Conservation (phyloP, 2,797 vertebrate genomes). For the Lepilemur ruficaudatus region DNA sequence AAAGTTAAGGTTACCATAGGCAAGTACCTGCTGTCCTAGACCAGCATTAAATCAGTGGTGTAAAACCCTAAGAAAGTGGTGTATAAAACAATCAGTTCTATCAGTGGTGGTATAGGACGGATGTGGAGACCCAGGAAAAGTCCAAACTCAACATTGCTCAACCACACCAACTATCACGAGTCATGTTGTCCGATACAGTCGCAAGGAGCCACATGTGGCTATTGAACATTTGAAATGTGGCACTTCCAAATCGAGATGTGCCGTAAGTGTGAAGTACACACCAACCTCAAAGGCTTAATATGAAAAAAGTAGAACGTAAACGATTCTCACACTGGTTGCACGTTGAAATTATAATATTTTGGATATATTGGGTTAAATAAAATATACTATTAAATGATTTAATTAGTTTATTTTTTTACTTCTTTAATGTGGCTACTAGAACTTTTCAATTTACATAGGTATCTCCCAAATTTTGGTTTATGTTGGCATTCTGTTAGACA, state of each 20-base stretch:
- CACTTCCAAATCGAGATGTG: rapidly evolving
- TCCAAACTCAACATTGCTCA: background rate
- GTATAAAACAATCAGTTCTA: background rate
- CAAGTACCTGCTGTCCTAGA: no score
- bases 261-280: rapidly evolving
- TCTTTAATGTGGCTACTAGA: background rate
- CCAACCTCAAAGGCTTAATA: background rate
- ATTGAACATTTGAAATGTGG: background rate
- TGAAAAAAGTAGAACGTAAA: background rate
- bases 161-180: background rate
- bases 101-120: background rate
- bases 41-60: background rate
- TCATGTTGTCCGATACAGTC: rapidly evolving
- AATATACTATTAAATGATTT: no score
- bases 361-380: background rate
- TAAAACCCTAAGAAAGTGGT: no score
- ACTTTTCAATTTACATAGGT: background rate
- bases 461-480: background rate
- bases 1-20: background rate
- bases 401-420: no score
- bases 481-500: background rate
- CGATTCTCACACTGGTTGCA: background rate
- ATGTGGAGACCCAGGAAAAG: background rate
- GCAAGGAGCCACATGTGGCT: no score
- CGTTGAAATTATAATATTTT: background rate